These are phyloP conservation scores for Drosophila mauritiana DNA, from an alignment of 1,140 invertebrate species.

Conservation along the genomic window DNA sequence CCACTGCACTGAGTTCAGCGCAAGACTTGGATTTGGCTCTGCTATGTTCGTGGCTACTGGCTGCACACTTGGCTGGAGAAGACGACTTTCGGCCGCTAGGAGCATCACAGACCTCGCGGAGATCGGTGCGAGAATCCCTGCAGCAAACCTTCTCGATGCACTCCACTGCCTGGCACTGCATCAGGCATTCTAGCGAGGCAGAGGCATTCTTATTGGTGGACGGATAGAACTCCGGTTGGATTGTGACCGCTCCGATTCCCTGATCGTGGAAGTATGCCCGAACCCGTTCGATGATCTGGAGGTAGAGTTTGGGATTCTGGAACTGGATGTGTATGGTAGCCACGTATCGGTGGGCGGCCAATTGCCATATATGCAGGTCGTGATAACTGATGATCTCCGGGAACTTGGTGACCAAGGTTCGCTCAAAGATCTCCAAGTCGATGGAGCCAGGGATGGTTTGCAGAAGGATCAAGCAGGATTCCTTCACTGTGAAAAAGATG, in stretches of 20 bases:
- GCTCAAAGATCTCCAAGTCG: slow-evolving; percentile 89
- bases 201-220: slow-evolving; percentile 62
- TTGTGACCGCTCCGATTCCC: slow-evolving; percentile 91
- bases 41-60: slow-evolving; percentile 15
- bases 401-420: slow-evolving; percentile 89
- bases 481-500: slow-evolving; percentile 87
- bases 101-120: slow-evolving; percentile 65
- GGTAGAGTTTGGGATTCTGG: slow-evolving; percentile 86
- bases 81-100: slow-evolving; percentile 38
- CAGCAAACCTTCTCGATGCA: slow-evolving; percentile 81
- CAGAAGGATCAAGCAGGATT: slow-evolving; percentile 91
- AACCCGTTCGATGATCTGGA: slow-evolving; percentile 87
- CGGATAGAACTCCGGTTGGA: slow-evolving; percentile 90
- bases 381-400: slow-evolving; percentile 92
- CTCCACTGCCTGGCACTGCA: slow-evolving; percentile 72
- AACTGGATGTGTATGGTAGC: slow-evolving; percentile 91
- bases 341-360: slow-evolving; percentile 89
- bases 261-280: slow-evolving; percentile 89
- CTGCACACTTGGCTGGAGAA: slow-evolving; percentile 3
- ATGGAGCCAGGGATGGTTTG: slow-evolving; percentile 93
- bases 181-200: slow-evolving; percentile 72
- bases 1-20: slow-evolving; percentile 50
- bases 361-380: slow-evolving; percentile 93
- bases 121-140: slow-evolving; percentile 69
- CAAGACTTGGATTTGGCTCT: slow-evolving; percentile 57